Conservation (phyloP, 2,888 invertebrate genomes). For the Synanthedon myopaeformis region DNA sequence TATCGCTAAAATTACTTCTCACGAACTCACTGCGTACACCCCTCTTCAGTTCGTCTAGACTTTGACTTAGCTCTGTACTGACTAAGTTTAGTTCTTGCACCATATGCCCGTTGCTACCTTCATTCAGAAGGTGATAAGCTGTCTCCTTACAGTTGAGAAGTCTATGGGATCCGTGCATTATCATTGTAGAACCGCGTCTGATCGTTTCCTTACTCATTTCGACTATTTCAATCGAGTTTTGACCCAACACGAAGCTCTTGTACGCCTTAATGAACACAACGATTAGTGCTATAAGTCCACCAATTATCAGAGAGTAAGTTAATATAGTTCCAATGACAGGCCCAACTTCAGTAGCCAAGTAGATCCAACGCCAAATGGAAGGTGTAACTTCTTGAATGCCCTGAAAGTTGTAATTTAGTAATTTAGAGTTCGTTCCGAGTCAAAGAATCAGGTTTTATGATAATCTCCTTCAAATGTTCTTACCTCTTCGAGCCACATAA, state of each 20-base stretch:
- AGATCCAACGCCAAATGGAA: slow-evolving; percentile 84
- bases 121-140: slow-evolving; percentile 42
- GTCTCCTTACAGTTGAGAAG: slow-evolving; percentile 72
- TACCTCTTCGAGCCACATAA: slow-evolving; percentile 90
- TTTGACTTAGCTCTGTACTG: slow-evolving; percentile 27
- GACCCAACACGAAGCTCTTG: slow-evolving; percentile 78
- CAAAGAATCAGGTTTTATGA: too few relatives aligned
- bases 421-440: too few relatives aligned
- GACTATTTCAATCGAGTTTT: slow-evolving; percentile 78
- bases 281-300: slow-evolving; percentile 75
- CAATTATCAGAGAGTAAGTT: slow-evolving; percentile 78
- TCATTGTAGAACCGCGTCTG: slow-evolving; percentile 73
- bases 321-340: slow-evolving; percentile 78
- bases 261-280: slow-evolving; percentile 79
- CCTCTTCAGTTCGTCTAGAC: slow-evolving; percentile 37
- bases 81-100: slow-evolving; percentile 34
- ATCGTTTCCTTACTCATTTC: slow-evolving; percentile 82
- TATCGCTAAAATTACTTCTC: slow-evolving; percentile 32
- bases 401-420: slow-evolving; percentile 40
- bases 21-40: slow-evolving; percentile 41
- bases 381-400: slow-evolving; percentile 84
- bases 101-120: slow-evolving; percentile 11
- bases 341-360: slow-evolving; percentile 81
- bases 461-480: neutral
- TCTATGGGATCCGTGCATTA: slow-evolving; percentile 71